Evolutionary conservation across 2,888 invertebrate species (phyloP).

Genomic region (Dasypolia templi): DNA sequence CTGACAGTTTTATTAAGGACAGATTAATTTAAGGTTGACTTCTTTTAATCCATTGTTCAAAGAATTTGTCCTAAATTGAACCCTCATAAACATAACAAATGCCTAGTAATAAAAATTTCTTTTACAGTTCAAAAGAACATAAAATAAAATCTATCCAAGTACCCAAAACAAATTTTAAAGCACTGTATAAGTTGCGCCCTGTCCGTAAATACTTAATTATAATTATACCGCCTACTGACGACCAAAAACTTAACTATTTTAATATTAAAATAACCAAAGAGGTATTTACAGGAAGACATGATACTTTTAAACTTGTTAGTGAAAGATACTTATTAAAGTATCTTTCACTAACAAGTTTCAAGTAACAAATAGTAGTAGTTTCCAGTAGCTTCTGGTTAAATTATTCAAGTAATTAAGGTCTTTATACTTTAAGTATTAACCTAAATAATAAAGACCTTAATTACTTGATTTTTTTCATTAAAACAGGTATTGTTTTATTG

Average conservation of each 20-base stretch:
- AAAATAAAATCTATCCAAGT: background rate
- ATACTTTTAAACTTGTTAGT: conserved; percentile 29
- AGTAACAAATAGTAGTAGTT: no score
- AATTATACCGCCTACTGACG: conserved; percentile 8
- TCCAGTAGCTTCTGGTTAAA: no score
- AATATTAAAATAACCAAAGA: conserved; percentile 48
- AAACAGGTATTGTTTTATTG: conserved; percentile 30
- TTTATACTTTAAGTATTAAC: no score
- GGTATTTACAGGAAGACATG: conserved; percentile 25
- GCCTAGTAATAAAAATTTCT: background rate
- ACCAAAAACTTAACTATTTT: conserved; percentile 30
- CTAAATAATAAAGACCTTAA: conserved; percentile 53
- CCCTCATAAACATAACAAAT: background rate
- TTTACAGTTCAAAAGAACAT: background rate
- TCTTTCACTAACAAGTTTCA: no score
- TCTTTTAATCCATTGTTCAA: background rate
- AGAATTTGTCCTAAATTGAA: background rate
- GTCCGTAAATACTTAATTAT: conserved; percentile 15
- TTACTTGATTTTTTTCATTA: conserved; percentile 57
- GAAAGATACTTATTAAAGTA: conserved; percentile 25
- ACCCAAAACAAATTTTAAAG: conserved; percentile 8
- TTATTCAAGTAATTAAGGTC: no score
- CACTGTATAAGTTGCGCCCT: background rate
- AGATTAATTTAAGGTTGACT: no score
- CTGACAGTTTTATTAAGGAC: no score